phyloP scores from a whole-genome alignment of 2,113 vertebrate species.

The Oenanthe oenanthe region DNA sequence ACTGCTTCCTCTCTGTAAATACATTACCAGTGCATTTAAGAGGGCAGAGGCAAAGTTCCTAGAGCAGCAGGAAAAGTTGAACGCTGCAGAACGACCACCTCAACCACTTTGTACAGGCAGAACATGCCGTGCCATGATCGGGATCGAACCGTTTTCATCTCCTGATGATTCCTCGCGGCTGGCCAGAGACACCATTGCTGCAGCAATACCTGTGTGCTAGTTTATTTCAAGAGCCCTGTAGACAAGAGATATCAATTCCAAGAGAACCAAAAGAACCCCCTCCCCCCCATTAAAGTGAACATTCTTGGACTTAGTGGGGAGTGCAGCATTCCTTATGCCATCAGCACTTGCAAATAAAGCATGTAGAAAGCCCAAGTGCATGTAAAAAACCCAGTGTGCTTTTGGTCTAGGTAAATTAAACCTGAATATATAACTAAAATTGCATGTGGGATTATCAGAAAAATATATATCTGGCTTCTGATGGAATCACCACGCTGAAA shows the following conservation, averaged over 20 bases:
- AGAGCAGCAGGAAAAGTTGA: background rate
- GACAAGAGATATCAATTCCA: background rate
- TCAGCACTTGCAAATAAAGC: background rate
- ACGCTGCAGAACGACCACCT: fast-evolving
- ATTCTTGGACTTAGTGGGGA: background rate
- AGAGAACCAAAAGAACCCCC: background rate
- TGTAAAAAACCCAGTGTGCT: background rate
- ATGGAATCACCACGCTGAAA: background rate
- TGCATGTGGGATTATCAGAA: background rate
- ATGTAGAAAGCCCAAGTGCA: background rate
- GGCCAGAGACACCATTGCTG: background rate
- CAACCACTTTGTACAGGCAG: background rate
- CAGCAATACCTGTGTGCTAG: background rate
- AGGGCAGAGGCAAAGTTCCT: background rate
- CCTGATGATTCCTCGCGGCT: background rate
- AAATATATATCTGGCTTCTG: background rate
- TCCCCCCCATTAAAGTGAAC: background rate
- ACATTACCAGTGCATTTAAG: background rate
- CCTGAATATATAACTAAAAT: background rate
- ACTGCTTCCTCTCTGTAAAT: background rate
- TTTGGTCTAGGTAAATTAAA: background rate
- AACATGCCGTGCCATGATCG: fast-evolving
- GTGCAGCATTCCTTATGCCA: background rate
- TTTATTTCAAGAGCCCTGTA: background rate
- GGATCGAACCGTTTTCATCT: background rate